phyloP scores from a whole-genome alignment of 2,888 invertebrate genomes.

The Troides helena region DNA sequence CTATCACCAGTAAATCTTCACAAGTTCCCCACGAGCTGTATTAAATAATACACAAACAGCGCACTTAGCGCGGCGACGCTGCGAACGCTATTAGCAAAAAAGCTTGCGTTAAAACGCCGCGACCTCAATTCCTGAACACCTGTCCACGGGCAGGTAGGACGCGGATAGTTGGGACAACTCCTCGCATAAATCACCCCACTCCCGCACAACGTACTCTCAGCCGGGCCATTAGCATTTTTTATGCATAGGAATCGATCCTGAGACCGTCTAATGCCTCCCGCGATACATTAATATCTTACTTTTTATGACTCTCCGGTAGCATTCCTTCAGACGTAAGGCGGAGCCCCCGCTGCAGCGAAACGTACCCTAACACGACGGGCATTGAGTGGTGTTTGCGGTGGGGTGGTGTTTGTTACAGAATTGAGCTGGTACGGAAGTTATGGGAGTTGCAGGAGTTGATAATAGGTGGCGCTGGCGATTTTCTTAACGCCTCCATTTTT shows the following conservation, averaged over 20 bases:
- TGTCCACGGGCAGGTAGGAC: conserved; percentile 50
- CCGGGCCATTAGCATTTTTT: conserved; percentile 78
- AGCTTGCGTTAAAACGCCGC: conserved; percentile 14
- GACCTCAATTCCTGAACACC: conserved; percentile 42
- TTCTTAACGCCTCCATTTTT: conserved; percentile 75
- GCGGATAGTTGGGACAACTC: conserved; percentile 61
- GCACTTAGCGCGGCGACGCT: conserved; percentile 10
- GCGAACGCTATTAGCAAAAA: conserved; percentile 20
- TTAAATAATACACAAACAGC: no score
- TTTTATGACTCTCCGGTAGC: conserved; percentile 79
- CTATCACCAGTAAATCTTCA: no score
- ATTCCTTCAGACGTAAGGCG: conserved; percentile 56
- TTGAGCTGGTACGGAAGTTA: conserved; percentile 44
- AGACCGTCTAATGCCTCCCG: conserved; percentile 78
- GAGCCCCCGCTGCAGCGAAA: conserved; percentile 22
- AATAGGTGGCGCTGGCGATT: conserved; percentile 78
- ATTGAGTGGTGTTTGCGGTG: conserved; percentile 27
- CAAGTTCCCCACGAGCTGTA: no score
- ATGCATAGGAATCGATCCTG: conserved; percentile 79
- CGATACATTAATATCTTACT: conserved; percentile 81
- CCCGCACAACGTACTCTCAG: conserved; percentile 63
- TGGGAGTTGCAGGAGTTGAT: conserved; percentile 66
- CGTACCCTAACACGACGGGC: not conserved
- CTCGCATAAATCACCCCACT: conserved; percentile 71
- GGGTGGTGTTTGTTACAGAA: not conserved